These are phyloP conservation scores for Tor tambroides DNA, from an alignment of 2,113 vertebrate genomes.

Conservation along the genomic window DNA sequence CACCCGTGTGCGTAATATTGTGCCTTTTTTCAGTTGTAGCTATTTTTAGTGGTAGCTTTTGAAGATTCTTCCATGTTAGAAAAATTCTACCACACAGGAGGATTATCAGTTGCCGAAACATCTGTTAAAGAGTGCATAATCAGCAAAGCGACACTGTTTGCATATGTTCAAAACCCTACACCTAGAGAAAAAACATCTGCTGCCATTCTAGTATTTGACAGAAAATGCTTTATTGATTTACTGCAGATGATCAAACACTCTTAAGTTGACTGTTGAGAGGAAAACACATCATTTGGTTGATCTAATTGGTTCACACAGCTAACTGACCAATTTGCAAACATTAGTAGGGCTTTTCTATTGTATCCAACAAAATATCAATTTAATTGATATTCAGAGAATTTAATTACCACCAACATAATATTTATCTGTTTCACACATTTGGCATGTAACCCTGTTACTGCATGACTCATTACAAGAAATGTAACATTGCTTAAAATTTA, in stretches of 20 bases:
- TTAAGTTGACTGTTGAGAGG: neutral
- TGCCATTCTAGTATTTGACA: neutral
- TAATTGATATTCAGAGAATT: too few relatives aligned
- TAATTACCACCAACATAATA: too few relatives aligned
- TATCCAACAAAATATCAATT: neutral
- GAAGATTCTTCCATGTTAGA: neutral
- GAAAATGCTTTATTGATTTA: neutral
- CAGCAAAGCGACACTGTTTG: neutral
- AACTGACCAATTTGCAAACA: neutral
- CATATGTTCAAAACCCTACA: neutral
- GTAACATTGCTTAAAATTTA: neutral
- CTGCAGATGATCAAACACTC: neutral
- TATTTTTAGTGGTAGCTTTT: slow-evolving; percentile 4
- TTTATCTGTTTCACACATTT: neutral
- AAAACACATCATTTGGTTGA: neutral
- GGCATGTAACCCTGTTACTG: too few relatives aligned
- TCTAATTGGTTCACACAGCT: neutral
- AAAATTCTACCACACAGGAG: neutral
- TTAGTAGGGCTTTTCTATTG: neutral
- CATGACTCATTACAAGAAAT: neutral
- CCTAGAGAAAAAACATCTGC: neutral
- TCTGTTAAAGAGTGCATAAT: neutral
- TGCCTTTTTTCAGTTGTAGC: neutral
- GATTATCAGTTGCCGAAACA: neutral
- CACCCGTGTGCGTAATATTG: neutral